phyloP scores from a whole-genome alignment of 2,888 invertebrate genomes.

The Zaprionus obscuricornis region DNA sequence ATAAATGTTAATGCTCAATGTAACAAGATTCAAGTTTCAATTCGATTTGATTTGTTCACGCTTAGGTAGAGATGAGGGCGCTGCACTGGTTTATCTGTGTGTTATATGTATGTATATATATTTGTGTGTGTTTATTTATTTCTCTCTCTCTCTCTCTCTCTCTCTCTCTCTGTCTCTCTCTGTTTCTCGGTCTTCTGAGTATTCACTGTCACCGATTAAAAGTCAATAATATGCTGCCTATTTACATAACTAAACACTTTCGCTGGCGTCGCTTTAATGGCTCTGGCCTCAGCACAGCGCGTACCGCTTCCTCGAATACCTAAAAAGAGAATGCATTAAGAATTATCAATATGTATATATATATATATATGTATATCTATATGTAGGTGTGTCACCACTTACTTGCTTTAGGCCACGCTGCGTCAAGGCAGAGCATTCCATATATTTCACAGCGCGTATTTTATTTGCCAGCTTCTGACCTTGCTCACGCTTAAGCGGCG shows the following conservation, averaged over 20 bases:
- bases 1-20: constrained; percentile 52
- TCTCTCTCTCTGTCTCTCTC: constrained; percentile 15
- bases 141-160: constrained; percentile 6
- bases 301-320: constrained; percentile 99
- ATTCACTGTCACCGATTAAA: constrained; percentile 36
- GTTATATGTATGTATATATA: too few species aligned
- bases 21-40: constrained; percentile 48
- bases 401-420: constrained; percentile 98
- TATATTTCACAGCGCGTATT: constrained; percentile 98
- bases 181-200: constrained; percentile 40
- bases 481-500: constrained; percentile 98
- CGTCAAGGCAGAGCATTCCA: constrained; percentile 99
- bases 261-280: constrained; percentile 97
- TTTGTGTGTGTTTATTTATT: constrained; percentile 21
- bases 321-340: constrained; percentile 80
- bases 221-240: constrained; percentile 44
- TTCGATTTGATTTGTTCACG: constrained; percentile 60
- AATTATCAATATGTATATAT: constrained; percentile 3
- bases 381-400: constrained; percentile 46
- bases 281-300: constrained; percentile 98
- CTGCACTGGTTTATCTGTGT: constrained; percentile 38
- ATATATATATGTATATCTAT: constrained; percentile 1
- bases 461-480: constrained; percentile 99
- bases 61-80: constrained; percentile 50
- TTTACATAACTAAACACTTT: constrained; percentile 93